Conservation (phyloP, 2,797 vertebrate genomes). For the Morelia viridis region DNA sequence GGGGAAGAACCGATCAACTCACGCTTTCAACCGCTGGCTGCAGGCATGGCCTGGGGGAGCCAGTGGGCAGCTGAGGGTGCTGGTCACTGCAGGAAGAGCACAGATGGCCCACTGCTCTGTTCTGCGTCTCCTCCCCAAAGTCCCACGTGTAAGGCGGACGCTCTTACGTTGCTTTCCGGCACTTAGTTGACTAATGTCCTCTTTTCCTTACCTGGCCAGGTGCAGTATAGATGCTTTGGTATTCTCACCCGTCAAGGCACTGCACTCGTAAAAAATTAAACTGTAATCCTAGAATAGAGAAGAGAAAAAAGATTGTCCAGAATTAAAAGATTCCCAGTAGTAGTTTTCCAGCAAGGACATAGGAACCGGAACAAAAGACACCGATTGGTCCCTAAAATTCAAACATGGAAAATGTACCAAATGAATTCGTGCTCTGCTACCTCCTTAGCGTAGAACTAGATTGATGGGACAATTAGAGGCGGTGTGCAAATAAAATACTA, state of each 20-base stretch:
- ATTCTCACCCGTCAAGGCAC: constrained; percentile 85
- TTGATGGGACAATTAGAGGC: not conserved
- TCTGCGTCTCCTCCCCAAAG: too few species aligned
- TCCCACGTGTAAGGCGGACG: too few species aligned
- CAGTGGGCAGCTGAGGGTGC: too few species aligned
- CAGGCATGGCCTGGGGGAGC: too few species aligned
- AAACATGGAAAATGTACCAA: not conserved
- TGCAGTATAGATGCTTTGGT: constrained; percentile 81
- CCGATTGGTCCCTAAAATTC: not conserved
- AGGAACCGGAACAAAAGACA: not conserved
- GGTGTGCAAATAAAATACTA: too few species aligned
- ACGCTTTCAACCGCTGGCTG: too few species aligned
- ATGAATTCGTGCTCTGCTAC: not conserved
- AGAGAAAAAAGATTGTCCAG: not conserved
- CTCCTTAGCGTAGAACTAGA: not conserved
- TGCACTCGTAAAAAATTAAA: constrained; percentile 91
- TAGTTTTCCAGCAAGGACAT: not conserved
- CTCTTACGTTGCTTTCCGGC: not conserved
- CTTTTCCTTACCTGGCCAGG: constrained; percentile 82
- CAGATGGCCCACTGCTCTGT: too few species aligned
- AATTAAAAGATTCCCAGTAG: constrained; percentile 4
- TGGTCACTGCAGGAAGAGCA: too few species aligned
- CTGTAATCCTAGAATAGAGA: constrained; percentile 78
- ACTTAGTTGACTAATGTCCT: not conserved
- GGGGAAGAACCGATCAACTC: too few species aligned